phyloP scores from a whole-genome alignment of 2,888 invertebrate species.

The Suillia variegata region DNA sequence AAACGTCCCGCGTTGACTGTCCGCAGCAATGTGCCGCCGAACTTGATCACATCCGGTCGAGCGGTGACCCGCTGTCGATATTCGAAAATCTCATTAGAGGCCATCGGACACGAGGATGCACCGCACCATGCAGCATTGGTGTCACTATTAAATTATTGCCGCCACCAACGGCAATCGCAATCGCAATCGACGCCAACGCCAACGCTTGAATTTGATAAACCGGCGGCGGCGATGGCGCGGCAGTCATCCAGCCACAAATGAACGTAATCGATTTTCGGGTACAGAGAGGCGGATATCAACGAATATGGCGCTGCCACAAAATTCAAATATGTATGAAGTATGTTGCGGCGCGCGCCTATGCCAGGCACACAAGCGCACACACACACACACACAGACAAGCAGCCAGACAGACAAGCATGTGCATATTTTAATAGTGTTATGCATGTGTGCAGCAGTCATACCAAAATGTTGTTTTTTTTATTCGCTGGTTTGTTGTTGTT shows the following conservation, averaged over 20 bases:
- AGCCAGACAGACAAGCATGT: no score
- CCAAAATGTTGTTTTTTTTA: no score
- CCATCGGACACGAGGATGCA: not conserved
- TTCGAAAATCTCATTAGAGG: not conserved
- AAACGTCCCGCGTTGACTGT: no score
- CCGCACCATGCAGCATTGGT: not conserved
- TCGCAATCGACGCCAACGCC: not conserved
- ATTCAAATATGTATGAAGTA: not conserved
- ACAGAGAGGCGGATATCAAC: not conserved
- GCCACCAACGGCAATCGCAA: no score
- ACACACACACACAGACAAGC: no score
- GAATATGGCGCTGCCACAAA: not conserved
- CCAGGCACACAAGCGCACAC: no score
- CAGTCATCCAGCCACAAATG: not conserved
- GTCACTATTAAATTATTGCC: not conserved
- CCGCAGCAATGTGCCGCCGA: no score
- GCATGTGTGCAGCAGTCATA: not conserved
- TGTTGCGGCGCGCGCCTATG: not conserved
- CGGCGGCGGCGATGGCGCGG: no score
- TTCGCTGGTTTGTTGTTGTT: no score
- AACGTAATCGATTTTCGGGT: constrained; percentile 4
- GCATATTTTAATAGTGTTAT: constrained; percentile 6
- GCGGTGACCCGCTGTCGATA: no score
- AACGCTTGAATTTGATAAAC: not conserved
- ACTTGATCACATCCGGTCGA: no score